These are phyloP conservation scores for Trichacis sp. DNA, from an alignment of 2,888 invertebrate species.

Conservation along the genomic window DNA sequence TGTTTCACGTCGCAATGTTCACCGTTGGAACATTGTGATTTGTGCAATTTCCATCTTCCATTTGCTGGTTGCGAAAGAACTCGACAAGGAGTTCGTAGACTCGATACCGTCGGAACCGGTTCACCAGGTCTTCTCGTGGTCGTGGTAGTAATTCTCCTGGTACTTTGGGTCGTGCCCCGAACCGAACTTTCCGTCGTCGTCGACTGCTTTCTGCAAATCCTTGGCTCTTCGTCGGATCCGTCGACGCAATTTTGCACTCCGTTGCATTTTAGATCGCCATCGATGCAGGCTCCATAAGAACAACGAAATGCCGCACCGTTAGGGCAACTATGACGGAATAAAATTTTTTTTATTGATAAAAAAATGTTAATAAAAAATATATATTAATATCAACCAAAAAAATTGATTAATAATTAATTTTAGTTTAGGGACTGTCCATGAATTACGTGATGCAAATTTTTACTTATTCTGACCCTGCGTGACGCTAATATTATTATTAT, in stretches of 20 bases:
- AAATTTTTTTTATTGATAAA: not conserved
- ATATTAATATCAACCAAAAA: too few species aligned
- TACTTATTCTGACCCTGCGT: too few species aligned
- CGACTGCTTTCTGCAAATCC: slow-evolving; percentile 37
- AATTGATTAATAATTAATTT: too few species aligned
- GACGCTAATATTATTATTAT: too few species aligned
- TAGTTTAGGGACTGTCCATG: too few species aligned
- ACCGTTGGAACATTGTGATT: slow-evolving; percentile 46
- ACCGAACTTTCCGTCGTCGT: not conserved
- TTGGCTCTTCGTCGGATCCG: slow-evolving; percentile 65
- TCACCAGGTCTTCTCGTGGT: not conserved
- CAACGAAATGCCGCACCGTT: slow-evolving; percentile 61
- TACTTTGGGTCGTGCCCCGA: slow-evolving; percentile 5
- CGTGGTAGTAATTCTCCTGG: slow-evolving; percentile 5
- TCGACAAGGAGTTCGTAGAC: slow-evolving; percentile 41
- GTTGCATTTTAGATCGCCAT: slow-evolving; percentile 60
- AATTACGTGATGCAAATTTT: too few species aligned
- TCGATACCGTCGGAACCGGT: slow-evolving; percentile 1
- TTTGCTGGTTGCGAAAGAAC: slow-evolving; percentile 55
- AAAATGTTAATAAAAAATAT: not conserved
- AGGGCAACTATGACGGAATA: slow-evolving; percentile 58
- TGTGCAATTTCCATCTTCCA: slow-evolving; percentile 54
- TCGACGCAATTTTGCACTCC: slow-evolving; percentile 63
- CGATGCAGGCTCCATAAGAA: slow-evolving; percentile 67
- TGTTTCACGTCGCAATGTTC: slow-evolving; percentile 46